Base-by-base conservation (phyloP, 2,888 invertebrate species). In the Mamestra brassicae region DNA sequence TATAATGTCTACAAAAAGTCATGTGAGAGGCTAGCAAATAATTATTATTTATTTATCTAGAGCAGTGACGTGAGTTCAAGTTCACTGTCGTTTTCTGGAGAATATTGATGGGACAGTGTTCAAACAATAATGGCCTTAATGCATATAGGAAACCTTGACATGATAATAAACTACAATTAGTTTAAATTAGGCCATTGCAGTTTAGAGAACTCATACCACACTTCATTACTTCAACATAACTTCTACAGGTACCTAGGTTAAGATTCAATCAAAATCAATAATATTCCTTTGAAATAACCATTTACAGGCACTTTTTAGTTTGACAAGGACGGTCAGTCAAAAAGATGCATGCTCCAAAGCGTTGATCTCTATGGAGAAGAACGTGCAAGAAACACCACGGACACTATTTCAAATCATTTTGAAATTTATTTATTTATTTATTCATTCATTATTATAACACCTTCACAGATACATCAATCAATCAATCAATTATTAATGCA, bases 1-100 rank as follows among this genome's bases (percentile, higher is more conserved):
- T n/a, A 42, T 63, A 13, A 66, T 55, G 47, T 75, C 52, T 36
- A 78, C 70, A 74, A 55, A 42, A 38, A 79, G 67, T 79, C 79
- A 75, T 75, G 83, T 82, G 83, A 79, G 74, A 78, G 54, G n/a
- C 11, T 70, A 78, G 58, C 69, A 82, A 57, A 78, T 66, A 63
- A 11, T 57, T 36, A 57, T 67, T 26, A 57, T 67, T 60, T 71
- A 57, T 67, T 60, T 71, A 70, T 74, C 66, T 67, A 70, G 65
- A 74, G 34, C 34, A 57, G 66, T 69, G 74, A 78, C 78, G 74
- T 10, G 55, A 17, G 45, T 71, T 69, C 50, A 60, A 69, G 74
- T 69, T 74, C 60, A 63, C n/a, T 66, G n/a, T 13, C 61, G 57
- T 34, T 65, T 74, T 61, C 36, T 26, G 36, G 4, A 62, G 4